phyloP scores from a whole-genome alignment of 2,113 vertebrate species.

The Oryzias celebensis region DNA sequence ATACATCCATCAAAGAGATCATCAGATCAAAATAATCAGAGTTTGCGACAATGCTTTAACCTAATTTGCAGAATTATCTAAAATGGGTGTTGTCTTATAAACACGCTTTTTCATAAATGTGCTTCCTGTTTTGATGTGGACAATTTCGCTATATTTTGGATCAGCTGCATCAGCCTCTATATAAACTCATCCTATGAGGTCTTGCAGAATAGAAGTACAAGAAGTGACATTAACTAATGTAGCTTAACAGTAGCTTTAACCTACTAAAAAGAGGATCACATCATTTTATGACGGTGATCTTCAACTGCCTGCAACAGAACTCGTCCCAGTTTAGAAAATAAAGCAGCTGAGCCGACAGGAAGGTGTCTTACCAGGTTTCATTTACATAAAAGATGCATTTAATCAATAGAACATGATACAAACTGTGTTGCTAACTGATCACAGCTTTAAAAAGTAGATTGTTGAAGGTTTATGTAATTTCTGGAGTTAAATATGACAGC shows the following conservation, averaged over 20 bases:
- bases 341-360: conserved; percentile 19
- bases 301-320: not conserved
- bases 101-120: not conserved
- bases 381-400: conserved; percentile 2
- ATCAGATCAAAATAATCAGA: too few species aligned
- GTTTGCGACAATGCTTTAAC: too few species aligned
- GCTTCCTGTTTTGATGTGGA: not conserved
- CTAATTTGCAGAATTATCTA: too few species aligned
- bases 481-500: conserved; percentile 83
- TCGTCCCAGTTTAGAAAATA: conserved; percentile 6
- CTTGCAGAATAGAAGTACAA: conserved; percentile 5
- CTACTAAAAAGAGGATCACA: conserved; percentile 1
- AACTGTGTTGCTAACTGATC: conserved; percentile 14
- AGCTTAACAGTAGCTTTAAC: conserved; percentile 14
- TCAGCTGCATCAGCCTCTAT: conserved; percentile 6
- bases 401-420: conserved; percentile 3
- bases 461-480: conserved; percentile 41
- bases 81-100: not conserved
- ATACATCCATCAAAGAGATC: too few species aligned
- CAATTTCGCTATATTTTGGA: conserved; percentile 10
- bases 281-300: not conserved
- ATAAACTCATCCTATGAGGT: conserved; percentile 2
- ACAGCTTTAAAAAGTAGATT: conserved; percentile 46
- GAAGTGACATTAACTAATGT: conserved; percentile 17
- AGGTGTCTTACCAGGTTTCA: conserved; percentile 10